phyloP scores from a whole-genome alignment of 2,113 vertebrate species.

The Gallinago paraguaiae region DNA sequence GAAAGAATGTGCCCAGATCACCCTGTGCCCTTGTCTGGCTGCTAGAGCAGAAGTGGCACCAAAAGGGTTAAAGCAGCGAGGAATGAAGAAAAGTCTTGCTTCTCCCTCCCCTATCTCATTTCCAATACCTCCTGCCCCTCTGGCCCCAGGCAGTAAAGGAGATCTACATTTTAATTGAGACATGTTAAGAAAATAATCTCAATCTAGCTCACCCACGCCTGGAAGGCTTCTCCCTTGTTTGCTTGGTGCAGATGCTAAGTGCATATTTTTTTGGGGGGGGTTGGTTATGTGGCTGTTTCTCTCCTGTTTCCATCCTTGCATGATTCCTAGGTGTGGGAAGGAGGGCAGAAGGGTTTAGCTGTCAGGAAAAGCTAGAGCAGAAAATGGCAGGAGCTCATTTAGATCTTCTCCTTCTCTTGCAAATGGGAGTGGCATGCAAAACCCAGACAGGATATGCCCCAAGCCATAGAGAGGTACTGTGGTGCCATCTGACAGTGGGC shows the following conservation, averaged over 20 bases:
- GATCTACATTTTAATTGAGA: slow-evolving; percentile 67
- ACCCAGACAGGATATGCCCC: accelerated
- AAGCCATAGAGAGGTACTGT: background rate
- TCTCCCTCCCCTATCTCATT: background rate
- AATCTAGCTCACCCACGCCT: slow-evolving; percentile 5
- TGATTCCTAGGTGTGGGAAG: background rate
- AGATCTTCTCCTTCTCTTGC: background rate
- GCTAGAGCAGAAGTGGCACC: background rate
- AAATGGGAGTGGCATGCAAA: background rate
- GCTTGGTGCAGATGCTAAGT: background rate
- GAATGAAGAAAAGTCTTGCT: background rate
- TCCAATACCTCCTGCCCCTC: background rate
- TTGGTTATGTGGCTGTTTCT: background rate
- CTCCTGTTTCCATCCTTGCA: background rate
- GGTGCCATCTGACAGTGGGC: background rate
- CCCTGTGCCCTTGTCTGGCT: background rate
- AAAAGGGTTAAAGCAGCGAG: slow-evolving; percentile 20
- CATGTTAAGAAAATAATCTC: slow-evolving; percentile 13
- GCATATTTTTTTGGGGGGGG: background rate
- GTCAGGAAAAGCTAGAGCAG: background rate
- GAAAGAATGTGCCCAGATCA: background rate
- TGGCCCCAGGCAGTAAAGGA: slow-evolving; percentile 5
- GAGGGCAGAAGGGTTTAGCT: background rate
- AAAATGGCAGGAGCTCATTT: background rate
- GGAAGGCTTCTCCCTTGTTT: background rate